These are phyloP conservation scores for Microplitis deprimator DNA, from an alignment of 2,888 invertebrate genomes.

Conservation along the genomic window DNA sequence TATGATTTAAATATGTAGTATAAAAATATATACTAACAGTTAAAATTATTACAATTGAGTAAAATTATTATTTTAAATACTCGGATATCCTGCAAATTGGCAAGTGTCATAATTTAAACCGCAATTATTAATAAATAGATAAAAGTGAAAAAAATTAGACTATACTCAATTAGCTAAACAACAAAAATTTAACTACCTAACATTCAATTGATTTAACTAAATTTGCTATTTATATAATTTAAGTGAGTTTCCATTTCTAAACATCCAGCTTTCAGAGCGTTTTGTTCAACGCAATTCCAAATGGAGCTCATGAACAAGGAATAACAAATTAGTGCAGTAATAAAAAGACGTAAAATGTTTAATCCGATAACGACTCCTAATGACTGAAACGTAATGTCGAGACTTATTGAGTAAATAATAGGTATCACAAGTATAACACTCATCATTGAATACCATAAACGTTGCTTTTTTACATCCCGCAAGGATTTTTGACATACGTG, in stretches of 20 bases:
- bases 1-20: conserved; percentile 1
- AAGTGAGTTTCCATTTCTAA: conserved; percentile 78
- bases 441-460: conserved; percentile 73
- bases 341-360: conserved; percentile 76
- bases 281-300: conserved; percentile 87
- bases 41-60: conserved; percentile 29
- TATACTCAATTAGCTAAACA: no score
- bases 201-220: not conserved
- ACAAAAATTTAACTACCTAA: no score
- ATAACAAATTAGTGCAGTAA: conserved; percentile 80
- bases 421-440: conserved; percentile 73
- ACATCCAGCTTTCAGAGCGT: conserved; percentile 83
- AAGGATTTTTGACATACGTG: conserved; percentile 76
- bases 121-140: no score
- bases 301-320: conserved; percentile 84
- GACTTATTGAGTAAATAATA: conserved; percentile 62
- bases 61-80: no score
- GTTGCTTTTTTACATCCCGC: conserved; percentile 72
- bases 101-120: no score
- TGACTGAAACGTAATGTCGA: conserved; percentile 56
- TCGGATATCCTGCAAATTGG: no score
- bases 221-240: conserved; percentile 55
- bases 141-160: no score
- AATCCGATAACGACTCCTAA: conserved; percentile 69
- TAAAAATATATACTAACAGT: conserved; percentile 8